phyloP scores from a whole-genome alignment of 2,113 vertebrate species.

The Empidonax alnorum region DNA sequence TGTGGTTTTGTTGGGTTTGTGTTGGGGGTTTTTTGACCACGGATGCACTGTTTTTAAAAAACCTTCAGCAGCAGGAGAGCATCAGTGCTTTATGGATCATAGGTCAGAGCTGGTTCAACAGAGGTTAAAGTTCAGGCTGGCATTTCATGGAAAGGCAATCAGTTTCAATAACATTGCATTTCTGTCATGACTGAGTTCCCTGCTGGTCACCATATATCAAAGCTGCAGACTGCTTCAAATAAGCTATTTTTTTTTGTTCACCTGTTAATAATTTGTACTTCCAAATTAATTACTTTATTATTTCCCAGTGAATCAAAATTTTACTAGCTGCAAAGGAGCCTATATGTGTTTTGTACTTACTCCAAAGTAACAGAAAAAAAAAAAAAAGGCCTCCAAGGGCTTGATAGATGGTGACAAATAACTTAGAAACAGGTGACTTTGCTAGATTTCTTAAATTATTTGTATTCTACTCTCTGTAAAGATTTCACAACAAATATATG shows the following conservation, averaged over 20 bases:
- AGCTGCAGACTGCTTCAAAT: background rate
- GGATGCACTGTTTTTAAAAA: background rate
- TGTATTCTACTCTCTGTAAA: background rate
- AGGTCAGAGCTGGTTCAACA: background rate
- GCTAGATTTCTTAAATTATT: background rate
- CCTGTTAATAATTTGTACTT: background rate
- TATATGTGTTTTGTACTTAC: background rate
- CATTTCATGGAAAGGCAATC: background rate
- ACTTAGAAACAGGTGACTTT: background rate
- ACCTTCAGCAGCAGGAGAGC: background rate
- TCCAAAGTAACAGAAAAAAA: background rate
- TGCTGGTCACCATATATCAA: background rate
- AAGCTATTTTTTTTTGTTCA: background rate
- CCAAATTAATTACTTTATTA: background rate
- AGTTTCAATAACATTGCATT: background rate
- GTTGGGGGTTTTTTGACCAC: background rate
- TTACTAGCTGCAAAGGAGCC: background rate
- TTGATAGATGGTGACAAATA: background rate
- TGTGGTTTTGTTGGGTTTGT: background rate
- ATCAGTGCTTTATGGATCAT: background rate
- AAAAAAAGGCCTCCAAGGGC: background rate
- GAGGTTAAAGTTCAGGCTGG: background rate
- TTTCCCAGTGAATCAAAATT: background rate
- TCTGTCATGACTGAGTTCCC: background rate
- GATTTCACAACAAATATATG: background rate